A percentile compares a stretch with the other conserved stretches of the same genome.
phyloP scores from a whole-genome alignment of 2,888 invertebrate genomes.

The Aradus depressus region DNA sequence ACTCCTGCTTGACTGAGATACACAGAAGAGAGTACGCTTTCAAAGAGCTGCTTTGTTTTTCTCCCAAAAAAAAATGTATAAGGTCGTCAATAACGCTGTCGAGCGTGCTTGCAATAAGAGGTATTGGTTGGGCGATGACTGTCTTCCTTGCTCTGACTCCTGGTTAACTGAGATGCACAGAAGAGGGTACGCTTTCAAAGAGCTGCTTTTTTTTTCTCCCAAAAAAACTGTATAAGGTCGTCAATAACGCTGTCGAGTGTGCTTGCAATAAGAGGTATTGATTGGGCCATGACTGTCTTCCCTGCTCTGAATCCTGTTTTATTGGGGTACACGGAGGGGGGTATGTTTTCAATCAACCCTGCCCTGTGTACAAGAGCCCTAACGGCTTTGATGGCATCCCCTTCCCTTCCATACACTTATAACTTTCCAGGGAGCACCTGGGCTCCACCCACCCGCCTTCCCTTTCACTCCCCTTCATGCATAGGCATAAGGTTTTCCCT shows the following conservation, averaged over 20 bases:
- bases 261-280: conserved; percentile 10
- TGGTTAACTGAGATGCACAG: no score
- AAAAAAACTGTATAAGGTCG: no score
- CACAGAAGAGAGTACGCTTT: no score
- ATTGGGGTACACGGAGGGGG: conserved; percentile 2
- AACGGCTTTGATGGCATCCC: background rate
- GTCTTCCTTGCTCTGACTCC: no score
- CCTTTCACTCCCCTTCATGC: background rate
- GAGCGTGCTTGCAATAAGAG: no score
- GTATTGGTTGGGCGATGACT: background rate
- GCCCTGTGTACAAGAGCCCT: conserved; percentile 3
- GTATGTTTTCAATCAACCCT: background rate
- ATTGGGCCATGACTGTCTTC: background rate
- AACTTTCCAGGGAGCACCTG: conserved; percentile 2
- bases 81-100: no score
- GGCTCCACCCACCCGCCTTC: background rate
- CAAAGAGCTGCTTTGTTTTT: no score
- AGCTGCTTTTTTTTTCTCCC: no score
- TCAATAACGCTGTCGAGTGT: conserved; percentile 8
- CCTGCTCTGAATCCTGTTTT: conserved; percentile 8
- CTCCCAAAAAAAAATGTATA: no score
- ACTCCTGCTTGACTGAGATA: conserved; percentile 3
- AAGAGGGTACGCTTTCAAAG: no score
- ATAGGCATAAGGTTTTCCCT: no score
- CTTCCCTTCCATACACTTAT: conserved; percentile 5